A percentile compares a stretch with the other conserved stretches of the same genome.
Conservation (phyloP, 2,888 invertebrate genomes). For the Parnassius mnemosyne region DNA sequence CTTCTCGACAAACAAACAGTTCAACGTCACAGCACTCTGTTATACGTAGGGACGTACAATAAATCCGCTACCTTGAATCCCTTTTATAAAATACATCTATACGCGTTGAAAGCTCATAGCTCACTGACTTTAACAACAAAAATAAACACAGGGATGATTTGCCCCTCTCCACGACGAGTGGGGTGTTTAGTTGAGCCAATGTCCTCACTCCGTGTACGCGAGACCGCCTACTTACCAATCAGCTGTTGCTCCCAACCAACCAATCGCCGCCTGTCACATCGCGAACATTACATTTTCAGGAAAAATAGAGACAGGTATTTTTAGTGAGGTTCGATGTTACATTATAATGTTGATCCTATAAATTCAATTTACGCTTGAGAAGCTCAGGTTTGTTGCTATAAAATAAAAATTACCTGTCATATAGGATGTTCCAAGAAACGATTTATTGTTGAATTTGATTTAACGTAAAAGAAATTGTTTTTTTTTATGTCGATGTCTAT, state of each 20-base stretch:
- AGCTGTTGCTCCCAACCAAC: constrained; percentile 31
- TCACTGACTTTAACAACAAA: constrained; percentile 73
- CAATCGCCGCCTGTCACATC: constrained; percentile 51
- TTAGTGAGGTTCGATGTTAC: constrained; percentile 48
- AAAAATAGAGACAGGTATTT: constrained; percentile 50
- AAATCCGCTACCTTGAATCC: constrained; percentile 12
- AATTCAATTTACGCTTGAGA: background rate
- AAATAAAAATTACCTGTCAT: too few species aligned
- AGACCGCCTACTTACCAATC: constrained; percentile 51
- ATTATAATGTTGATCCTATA: background rate
- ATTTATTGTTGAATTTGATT: too few species aligned
- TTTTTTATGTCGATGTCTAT: too few species aligned
- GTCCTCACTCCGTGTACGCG: constrained; percentile 30
- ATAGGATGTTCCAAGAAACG: too few species aligned
- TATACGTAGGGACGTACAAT: constrained; percentile 27
- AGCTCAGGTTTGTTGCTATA: too few species aligned
- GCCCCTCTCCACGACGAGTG: constrained; percentile 53
- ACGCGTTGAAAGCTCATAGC: constrained; percentile 64
- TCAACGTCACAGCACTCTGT: constrained; percentile 38
- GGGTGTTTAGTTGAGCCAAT: constrained; percentile 54
- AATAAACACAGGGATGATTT: constrained; percentile 75
- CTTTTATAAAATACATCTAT: constrained; percentile 42
- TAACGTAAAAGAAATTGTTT: too few species aligned
- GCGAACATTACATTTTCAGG: constrained; percentile 53
- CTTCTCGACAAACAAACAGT: constrained; percentile 41